Evolutionary conservation across 1,140 invertebrate species (phyloP).

Genomic region (Mycetomoellerius zeteki): DNA sequence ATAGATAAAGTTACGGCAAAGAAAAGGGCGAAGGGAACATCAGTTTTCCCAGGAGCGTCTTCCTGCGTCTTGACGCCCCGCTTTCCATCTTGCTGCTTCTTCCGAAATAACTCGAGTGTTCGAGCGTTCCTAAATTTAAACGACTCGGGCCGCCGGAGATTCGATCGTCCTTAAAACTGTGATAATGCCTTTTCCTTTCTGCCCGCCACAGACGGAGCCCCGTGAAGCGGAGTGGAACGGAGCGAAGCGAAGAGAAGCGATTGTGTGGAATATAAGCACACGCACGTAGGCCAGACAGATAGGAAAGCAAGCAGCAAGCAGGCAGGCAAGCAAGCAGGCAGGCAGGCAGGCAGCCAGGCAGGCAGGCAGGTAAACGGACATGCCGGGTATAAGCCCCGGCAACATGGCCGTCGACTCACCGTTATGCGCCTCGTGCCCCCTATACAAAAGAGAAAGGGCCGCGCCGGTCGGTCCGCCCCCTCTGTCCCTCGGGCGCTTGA

Average conservation of each 20-base stretch:
- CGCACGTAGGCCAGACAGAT: slow-evolving; percentile 22
- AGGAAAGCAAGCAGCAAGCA: slow-evolving; percentile 30
- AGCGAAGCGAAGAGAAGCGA: slow-evolving; percentile 58
- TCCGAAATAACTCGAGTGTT: neutral
- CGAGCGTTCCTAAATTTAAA: slow-evolving; percentile 29
- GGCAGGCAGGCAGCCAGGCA: slow-evolving; percentile 78
- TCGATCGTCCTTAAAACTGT: slow-evolving; percentile 30
- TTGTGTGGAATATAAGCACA: slow-evolving; percentile 63
- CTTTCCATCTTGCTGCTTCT: neutral
- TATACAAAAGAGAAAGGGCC: slow-evolving; percentile 82
- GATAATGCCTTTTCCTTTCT: slow-evolving; percentile 31
- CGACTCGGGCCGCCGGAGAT: neutral
- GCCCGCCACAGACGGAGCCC: slow-evolving; percentile 21
- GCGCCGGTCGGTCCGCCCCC: slow-evolving; percentile 72
- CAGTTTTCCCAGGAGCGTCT: slow-evolving; percentile 43
- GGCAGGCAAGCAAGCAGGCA: slow-evolving; percentile 74
- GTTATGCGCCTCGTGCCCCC: slow-evolving; percentile 84
- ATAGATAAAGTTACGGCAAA: slow-evolving; percentile 26
- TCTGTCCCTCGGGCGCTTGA: slow-evolving; percentile 83
- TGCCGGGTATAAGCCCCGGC: slow-evolving; percentile 75
- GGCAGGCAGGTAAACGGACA: slow-evolving; percentile 77
- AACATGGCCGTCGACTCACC: slow-evolving; percentile 82
- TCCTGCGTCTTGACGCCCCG: neutral
- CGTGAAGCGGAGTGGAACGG: slow-evolving; percentile 51
- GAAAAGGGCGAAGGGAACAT: slow-evolving; percentile 54